phyloP scores from a whole-genome alignment of 2,797 vertebrate genomes.

The Microcaecilia unicolor region DNA sequence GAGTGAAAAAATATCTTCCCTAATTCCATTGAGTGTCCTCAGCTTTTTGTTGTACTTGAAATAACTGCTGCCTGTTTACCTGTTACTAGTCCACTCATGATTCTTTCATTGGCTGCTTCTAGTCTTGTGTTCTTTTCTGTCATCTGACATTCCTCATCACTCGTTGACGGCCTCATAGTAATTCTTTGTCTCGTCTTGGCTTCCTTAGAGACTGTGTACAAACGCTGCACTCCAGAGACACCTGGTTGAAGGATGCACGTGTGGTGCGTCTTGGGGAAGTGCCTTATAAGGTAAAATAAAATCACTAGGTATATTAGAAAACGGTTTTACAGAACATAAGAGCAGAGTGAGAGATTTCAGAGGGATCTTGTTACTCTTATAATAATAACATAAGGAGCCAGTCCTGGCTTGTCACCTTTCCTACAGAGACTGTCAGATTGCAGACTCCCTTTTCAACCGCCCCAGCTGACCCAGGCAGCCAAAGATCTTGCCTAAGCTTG shows the following conservation, averaged over 20 bases:
- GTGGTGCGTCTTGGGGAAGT: constrained; percentile 83
- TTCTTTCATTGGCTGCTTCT: no score
- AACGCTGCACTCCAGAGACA: constrained; percentile 84
- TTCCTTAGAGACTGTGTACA: constrained; percentile 81
- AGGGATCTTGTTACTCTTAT: no score
- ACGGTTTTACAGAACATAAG: background rate
- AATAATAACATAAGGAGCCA: no score
- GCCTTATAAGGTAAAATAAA: constrained; percentile 78
- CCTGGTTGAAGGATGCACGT: constrained; percentile 88
- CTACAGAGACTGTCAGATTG: no score
- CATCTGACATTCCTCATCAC: rapidly evolving
- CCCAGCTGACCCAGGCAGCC: no score
- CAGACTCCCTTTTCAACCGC: no score
- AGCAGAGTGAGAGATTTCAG: background rate
- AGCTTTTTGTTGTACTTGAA: no score
- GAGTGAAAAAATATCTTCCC: background rate
- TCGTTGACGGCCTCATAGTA: background rate
- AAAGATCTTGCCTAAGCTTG: no score
- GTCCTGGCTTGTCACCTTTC: no score
- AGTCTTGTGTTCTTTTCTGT: no score
- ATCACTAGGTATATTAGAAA: no score
- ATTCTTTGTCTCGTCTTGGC: background rate
- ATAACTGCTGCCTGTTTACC: no score
- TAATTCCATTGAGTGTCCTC: background rate
- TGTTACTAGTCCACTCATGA: background rate